Evolutionary conservation across 2,797 vertebrate species (phyloP).

Genomic region (Todus mexicanus): DNA sequence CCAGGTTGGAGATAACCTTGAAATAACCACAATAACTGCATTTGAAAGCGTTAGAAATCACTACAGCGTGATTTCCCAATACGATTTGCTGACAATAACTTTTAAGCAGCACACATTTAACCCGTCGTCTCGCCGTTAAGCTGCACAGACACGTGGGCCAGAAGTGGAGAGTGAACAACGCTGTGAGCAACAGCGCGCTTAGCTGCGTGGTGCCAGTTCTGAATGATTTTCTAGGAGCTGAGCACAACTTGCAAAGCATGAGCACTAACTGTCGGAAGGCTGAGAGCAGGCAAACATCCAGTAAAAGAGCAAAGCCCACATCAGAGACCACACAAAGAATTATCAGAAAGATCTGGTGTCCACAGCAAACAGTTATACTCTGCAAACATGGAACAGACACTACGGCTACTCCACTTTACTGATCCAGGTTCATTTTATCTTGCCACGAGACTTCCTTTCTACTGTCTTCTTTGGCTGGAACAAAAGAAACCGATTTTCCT

Average conservation of each 20-base stretch:
- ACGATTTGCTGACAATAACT: not conserved
- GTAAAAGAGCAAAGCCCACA: not conserved
- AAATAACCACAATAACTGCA: not conserved
- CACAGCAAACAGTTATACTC: constrained; percentile 6
- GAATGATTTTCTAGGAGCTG: not conserved
- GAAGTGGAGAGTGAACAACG: not conserved
- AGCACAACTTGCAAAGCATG: constrained; percentile 35
- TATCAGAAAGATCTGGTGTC: not conserved
- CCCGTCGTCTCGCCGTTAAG: not conserved
- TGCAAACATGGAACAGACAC: constrained; percentile 39
- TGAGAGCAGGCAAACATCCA: constrained; percentile 6
- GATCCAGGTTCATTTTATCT: constrained; percentile 62
- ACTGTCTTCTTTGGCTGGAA: constrained; percentile 73
- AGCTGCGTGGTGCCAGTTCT: not conserved
- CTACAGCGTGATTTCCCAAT: not conserved
- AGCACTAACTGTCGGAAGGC: not conserved
- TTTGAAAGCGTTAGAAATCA: not conserved
- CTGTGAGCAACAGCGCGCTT: not conserved
- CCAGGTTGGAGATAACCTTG: not conserved
- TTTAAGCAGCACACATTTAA: not conserved
- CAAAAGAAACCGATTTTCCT: constrained; percentile 57
- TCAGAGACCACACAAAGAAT: not conserved
- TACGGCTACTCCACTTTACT: constrained; percentile 45
- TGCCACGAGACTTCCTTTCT: constrained; percentile 64
- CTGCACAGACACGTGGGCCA: not conserved